Evolutionary conservation across 2,113 vertebrate genomes (phyloP).

Genomic region (Sapajus apella): DNA sequence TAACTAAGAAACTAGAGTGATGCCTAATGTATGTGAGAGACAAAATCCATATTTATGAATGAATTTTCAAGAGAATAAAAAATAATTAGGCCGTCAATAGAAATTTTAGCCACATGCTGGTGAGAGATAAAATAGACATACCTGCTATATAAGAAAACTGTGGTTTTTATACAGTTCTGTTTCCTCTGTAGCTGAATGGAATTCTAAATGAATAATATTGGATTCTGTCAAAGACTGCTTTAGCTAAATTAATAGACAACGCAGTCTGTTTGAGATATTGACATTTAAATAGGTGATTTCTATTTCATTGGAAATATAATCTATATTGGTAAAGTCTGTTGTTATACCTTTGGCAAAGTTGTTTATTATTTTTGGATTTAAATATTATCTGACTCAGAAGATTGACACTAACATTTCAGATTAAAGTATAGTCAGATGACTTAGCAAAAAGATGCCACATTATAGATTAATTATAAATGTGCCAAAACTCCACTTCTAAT

Average conservation of each 20-base stretch:
- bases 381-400: not conserved
- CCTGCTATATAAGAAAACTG: not conserved
- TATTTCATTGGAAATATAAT: conserved; percentile 52
- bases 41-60: conserved; percentile 21
- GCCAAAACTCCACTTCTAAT: not conserved
- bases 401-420: not conserved
- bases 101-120: conserved; percentile 24
- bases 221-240: conserved; percentile 37
- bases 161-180: conserved; percentile 18
- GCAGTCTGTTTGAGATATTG: conserved; percentile 44
- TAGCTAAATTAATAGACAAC: conserved; percentile 48
- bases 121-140: conserved; percentile 42
- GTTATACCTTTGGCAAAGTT: not conserved
- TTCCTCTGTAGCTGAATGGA: conserved; percentile 35
- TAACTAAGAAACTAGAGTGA: not conserved
- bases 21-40: not conserved
- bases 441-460: not conserved
- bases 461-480: not conserved
- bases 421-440: not conserved
- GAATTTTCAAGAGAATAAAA: conserved; percentile 37
- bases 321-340: not conserved
- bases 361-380: not conserved
- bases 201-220: conserved; percentile 58
- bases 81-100: conserved; percentile 8
- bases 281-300: conserved; percentile 45